These are phyloP conservation scores for Aplidium turbinatum DNA, from an alignment of 23 tunicate genomes.

Conservation along the genomic window DNA sequence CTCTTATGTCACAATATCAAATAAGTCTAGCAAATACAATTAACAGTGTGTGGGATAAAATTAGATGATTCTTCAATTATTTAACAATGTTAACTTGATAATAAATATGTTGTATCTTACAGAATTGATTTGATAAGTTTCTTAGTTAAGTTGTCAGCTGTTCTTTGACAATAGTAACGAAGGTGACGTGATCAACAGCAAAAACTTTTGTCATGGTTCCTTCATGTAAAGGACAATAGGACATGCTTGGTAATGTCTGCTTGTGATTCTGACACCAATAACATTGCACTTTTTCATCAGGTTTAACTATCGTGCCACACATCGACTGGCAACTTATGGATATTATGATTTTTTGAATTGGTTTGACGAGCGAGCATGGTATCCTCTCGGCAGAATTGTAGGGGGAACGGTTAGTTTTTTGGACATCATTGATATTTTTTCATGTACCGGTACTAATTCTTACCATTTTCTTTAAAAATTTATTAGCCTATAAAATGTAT, in stretches of 20 bases:
- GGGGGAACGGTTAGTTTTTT: constrained; percentile 93
- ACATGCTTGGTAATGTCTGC: too few species aligned
- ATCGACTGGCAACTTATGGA: constrained; percentile 86
- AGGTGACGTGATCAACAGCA: too few species aligned
- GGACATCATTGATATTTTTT: neutral
- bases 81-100: too few species aligned
- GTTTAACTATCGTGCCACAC: constrained; percentile 99
- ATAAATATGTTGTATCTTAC: neutral
- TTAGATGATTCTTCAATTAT: too few species aligned
- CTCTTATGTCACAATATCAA: neutral
- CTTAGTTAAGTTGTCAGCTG: neutral
- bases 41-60: neutral
- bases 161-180: too few species aligned
- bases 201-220: too few species aligned
- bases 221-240: too few species aligned
- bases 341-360: constrained; percentile 98
- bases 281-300: constrained; percentile 40
- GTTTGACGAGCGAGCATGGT: constrained; percentile 99
- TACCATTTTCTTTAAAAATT: constrained; percentile 8
- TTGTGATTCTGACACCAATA: too few species aligned
- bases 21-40: neutral
- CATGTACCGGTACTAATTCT: neutral
- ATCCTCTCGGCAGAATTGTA: constrained; percentile 98
- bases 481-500: neutral
- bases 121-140: neutral